Evolutionary conservation across 2,888 invertebrate genomes (phyloP).

Genomic region (Nemoura dubitans): DNA sequence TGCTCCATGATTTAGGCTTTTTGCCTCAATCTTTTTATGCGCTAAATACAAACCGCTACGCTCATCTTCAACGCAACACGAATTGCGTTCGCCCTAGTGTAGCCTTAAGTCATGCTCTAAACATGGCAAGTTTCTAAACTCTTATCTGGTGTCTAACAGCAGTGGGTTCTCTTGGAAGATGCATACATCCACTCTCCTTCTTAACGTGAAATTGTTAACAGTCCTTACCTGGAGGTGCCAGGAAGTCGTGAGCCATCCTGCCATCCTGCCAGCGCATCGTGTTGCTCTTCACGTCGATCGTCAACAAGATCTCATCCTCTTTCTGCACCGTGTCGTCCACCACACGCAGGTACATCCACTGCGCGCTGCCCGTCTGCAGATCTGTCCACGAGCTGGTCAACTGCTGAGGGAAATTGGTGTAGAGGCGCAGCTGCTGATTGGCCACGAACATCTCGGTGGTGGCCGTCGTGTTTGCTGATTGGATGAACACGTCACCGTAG

Average conservation of each 20-base stretch:
- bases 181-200: background rate
- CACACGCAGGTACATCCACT: constrained; percentile 47
- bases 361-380: constrained; percentile 19
- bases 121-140: too few relatives aligned
- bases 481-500: constrained; percentile 45
- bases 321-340: constrained; percentile 47
- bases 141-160: too few relatives aligned
- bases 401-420: constrained; percentile 45
- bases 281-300: constrained; percentile 37
- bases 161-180: too few relatives aligned
- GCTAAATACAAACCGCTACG: too few relatives aligned
- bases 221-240: constrained; percentile 44
- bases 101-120: too few relatives aligned
- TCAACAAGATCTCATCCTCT: constrained; percentile 39
- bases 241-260: constrained; percentile 44
- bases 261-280: constrained; percentile 48
- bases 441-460: constrained; percentile 47
- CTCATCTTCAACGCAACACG: too few relatives aligned
- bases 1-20: too few relatives aligned
- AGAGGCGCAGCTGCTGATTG: constrained; percentile 49
- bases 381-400: constrained; percentile 16
- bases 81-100: too few relatives aligned
- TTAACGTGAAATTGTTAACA: too few relatives aligned
- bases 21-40: too few relatives aligned
- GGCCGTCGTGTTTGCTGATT: background rate